Percentiles rank a stretch among this genome's conserved stretches.
Conservation (phyloP, 2,797 vertebrate species). For the Xiphorhynchus erythropygius region DNA sequence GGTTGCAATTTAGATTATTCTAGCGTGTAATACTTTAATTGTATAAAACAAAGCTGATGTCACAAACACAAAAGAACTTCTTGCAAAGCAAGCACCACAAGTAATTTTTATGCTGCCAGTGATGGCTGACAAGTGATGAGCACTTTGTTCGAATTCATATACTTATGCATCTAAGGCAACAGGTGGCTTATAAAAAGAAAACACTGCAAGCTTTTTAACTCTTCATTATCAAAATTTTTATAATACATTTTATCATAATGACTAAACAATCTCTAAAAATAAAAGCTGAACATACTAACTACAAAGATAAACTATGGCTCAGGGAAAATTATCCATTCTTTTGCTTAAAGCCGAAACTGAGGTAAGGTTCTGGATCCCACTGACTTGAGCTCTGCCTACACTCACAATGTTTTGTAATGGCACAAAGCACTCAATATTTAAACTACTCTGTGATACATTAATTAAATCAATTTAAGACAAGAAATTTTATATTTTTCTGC, state of each 20-base stretch:
- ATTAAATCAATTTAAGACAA: background rate
- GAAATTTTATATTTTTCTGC: background rate
- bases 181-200: slow-evolving; percentile 82
- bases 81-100: slow-evolving; percentile 85
- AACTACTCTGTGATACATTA: background rate
- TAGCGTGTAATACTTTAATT: slow-evolving; percentile 95
- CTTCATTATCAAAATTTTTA: slow-evolving; percentile 68
- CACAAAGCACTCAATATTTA: background rate
- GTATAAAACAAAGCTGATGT: slow-evolving; percentile 93
- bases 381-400: background rate
- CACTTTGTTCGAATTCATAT: slow-evolving; percentile 83
- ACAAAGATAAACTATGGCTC: background rate
- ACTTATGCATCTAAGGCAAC: slow-evolving; percentile 76
- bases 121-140: slow-evolving; percentile 86
- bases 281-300: slow-evolving; percentile 29
- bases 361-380: background rate
- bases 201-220: slow-evolving; percentile 72
- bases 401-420: background rate
- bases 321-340: slow-evolving; percentile 6
- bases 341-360: background rate
- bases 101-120: slow-evolving; percentile 86
- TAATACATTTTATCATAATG: slow-evolving; percentile 46
- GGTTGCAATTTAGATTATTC: slow-evolving; percentile 93
- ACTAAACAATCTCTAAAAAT: slow-evolving; percentile 48
- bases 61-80: slow-evolving; percentile 87